Conservation (phyloP, 92 coral and sea anemone genomes). For the Chrysogorgia sp. region DNA sequence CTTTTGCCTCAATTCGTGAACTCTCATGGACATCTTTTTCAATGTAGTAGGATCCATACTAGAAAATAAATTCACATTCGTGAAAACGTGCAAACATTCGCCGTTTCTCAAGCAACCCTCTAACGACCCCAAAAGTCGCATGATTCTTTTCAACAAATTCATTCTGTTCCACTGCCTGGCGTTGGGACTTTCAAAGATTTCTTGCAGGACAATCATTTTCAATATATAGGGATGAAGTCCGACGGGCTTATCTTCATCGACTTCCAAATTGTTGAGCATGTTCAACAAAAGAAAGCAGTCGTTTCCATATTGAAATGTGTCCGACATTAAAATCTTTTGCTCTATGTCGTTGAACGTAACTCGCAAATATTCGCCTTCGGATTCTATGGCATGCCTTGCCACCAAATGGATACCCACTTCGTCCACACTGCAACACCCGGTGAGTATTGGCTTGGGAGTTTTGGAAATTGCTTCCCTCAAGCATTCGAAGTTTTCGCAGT, state of each 20-base stretch:
- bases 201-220: conserved; percentile 22
- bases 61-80: conserved; percentile 14
- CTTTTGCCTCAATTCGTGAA: not conserved
- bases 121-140: conserved; percentile 46
- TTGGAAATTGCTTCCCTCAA: not conserved
- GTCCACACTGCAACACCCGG: not conserved
- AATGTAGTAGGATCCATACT: not conserved
- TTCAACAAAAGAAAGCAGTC: not conserved
- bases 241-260: not conserved
- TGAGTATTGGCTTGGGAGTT: not conserved
- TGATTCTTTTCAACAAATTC: conserved; percentile 44
- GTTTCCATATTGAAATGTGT: conserved; percentile 1
- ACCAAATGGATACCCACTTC: conserved; percentile 13
- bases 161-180: conserved; percentile 48
- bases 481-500: conserved; percentile 12
- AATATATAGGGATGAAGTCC: not conserved
- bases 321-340: conserved; percentile 1
- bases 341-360: conserved; percentile 15
- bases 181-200: conserved; percentile 58
- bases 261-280: not conserved
- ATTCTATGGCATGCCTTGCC: not conserved
- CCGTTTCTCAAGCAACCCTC: conserved; percentile 39
- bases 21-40: not conserved
- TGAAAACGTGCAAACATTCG: conserved; percentile 9
- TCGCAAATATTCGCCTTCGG: conserved; percentile 1